Percentiles rank a stretch among this genome's conserved stretches.
Evolutionary conservation across 2,113 vertebrate species (phyloP).

Genomic region (Uropsilus gracilis): DNA sequence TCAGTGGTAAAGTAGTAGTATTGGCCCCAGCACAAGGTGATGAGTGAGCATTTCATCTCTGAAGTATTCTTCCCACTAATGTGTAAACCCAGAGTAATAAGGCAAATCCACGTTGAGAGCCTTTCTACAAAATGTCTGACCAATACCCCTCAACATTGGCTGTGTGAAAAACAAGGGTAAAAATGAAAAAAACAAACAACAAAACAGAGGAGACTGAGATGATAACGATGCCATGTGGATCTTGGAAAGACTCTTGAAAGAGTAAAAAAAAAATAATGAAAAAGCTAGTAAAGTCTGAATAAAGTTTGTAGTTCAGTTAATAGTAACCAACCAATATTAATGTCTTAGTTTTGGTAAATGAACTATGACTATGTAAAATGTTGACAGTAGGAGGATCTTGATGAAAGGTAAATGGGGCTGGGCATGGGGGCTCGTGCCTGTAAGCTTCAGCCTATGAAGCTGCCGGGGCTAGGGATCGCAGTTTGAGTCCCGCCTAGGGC

Average conservation of each 20-base stretch:
- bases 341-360: constrained; percentile 12
- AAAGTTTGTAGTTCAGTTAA: not conserved
- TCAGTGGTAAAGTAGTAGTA: not conserved
- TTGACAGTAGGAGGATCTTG: not conserved
- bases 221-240: not conserved
- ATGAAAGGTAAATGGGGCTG: not conserved
- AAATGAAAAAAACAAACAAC: not conserved
- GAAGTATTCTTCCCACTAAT: not conserved
- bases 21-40: not conserved
- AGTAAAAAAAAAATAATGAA: not conserved
- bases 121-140: not conserved
- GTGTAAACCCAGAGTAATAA: not conserved
- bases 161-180: not conserved
- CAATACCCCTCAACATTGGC: not conserved
- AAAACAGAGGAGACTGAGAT: not conserved
- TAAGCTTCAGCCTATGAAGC: no score
- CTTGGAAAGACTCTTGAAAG: not conserved
- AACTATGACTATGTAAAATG: not conserved
- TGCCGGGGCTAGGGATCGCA: no score
- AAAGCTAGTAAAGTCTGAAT: not conserved
- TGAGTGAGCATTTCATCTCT: not conserved
- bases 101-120: not conserved
- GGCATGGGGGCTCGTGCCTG: no score
- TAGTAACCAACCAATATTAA: not conserved
- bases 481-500: no score